phyloP scores from a whole-genome alignment of 2,797 vertebrate genomes.

The Tinamus major region DNA sequence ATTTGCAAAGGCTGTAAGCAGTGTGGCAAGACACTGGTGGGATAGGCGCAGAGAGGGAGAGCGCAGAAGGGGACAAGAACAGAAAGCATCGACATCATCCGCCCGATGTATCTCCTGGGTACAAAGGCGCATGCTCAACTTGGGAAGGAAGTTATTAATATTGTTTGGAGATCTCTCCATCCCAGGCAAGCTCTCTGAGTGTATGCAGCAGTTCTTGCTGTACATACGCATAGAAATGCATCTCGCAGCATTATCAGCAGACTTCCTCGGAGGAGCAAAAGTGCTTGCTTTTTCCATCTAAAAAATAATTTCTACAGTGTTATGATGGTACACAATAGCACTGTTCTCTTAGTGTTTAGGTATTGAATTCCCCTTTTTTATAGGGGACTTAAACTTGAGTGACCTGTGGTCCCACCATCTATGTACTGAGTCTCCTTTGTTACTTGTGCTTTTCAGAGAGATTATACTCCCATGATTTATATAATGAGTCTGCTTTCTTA shows the following conservation, averaged over 20 bases:
- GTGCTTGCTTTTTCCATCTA: neutral
- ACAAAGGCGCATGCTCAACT: neutral
- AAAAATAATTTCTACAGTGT: conserved; percentile 62
- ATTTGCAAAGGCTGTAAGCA: neutral
- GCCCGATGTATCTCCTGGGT: neutral
- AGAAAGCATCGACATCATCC: fast-evolving
- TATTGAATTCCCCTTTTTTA: conserved; percentile 60
- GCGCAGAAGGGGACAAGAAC: fast-evolving
- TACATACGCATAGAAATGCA: neutral
- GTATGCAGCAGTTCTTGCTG: neutral
- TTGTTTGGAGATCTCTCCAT: fast-evolving
- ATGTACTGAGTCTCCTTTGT: conserved; percentile 63
- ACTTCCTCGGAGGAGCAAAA: neutral
- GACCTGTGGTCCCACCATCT: conserved; percentile 40
- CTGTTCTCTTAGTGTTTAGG: conserved; percentile 41
- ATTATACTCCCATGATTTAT: conserved; percentile 57
- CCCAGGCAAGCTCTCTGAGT: neutral
- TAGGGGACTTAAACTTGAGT: conserved; percentile 40
- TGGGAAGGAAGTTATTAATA: neutral
- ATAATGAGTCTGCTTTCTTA: conserved; percentile 44
- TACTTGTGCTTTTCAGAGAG: conserved; percentile 49
- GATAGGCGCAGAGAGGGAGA: neutral
- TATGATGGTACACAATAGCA: conserved; percentile 18
- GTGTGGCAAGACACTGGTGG: fast-evolving
- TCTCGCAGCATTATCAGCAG: neutral